These are phyloP conservation scores for Teleogryllus oceanicus DNA, from an alignment of 2,888 invertebrate species.

Conservation along the genomic window DNA sequence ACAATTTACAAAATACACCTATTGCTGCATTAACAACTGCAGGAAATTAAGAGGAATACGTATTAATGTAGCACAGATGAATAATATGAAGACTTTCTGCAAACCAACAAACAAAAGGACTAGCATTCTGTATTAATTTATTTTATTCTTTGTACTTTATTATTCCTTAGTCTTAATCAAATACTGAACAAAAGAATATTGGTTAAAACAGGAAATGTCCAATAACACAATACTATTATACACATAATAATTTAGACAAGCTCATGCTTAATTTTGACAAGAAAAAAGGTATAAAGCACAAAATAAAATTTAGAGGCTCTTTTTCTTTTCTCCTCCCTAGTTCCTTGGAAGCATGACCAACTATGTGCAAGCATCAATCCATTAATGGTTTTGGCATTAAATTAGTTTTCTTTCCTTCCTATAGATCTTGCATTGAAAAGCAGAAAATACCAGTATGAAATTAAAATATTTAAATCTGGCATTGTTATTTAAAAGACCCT, in stretches of 20 bases:
- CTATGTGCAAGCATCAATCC: neutral
- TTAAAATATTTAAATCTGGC: too few relatives aligned
- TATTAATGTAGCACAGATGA: neutral
- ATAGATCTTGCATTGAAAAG: neutral
- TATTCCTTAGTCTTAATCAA: neutral
- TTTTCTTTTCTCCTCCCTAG: neutral
- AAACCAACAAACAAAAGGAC: neutral
- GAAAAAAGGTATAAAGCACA: too few relatives aligned
- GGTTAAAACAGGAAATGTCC: neutral
- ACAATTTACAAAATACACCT: neutral
- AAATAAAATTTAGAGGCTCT: neutral
- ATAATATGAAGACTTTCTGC: neutral
- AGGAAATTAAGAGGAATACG: neutral
- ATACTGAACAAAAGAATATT: neutral
- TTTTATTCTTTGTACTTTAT: slow-evolving; percentile 18
- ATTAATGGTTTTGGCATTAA: too few relatives aligned
- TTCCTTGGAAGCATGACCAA: neutral
- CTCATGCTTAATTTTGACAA: neutral
- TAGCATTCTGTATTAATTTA: neutral
- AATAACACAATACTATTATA: neutral
- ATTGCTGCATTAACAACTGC: neutral
- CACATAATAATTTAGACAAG: neutral
- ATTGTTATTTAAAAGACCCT: too few relatives aligned
- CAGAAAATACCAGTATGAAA: neutral
- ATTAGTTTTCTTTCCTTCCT: too few relatives aligned